Percentiles rank a stretch among this genome's conserved stretches.
phyloP scores from a whole-genome alignment of 2,113 vertebrate species.

The Apteryx mantelli region DNA sequence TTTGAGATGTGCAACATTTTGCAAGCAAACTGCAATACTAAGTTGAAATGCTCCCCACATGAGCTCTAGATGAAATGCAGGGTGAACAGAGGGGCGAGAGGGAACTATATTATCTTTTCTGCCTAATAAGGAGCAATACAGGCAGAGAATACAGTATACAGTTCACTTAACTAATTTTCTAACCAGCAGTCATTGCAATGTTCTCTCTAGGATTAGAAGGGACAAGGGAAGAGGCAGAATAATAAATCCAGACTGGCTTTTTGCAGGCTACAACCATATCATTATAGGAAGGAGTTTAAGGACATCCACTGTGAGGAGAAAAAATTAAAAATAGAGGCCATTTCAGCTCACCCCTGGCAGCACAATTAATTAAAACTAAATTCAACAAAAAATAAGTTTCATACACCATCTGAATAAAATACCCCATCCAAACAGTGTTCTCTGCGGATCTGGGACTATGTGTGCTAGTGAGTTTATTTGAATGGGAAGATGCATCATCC shows the following conservation, averaged over 20 bases:
- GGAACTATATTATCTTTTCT: slow-evolving; percentile 2
- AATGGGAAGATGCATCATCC: background rate
- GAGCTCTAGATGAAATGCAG: slow-evolving; percentile 1
- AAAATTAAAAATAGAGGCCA: slow-evolving; percentile 38
- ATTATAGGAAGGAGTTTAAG: slow-evolving; percentile 47
- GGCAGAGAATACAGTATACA: slow-evolving; percentile 35
- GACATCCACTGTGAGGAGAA: slow-evolving; percentile 29
- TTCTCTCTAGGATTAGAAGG: slow-evolving; percentile 58
- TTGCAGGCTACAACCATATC: slow-evolving; percentile 21
- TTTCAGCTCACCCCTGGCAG: slow-evolving; percentile 39
- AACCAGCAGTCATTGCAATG: slow-evolving; percentile 55
- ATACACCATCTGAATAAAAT: slow-evolving; percentile 39
- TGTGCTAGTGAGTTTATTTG: background rate
- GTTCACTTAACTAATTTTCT: slow-evolving; percentile 67
- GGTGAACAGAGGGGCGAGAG: background rate
- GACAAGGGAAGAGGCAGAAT: slow-evolving; percentile 58
- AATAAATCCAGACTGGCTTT: slow-evolving; percentile 45
- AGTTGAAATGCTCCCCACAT: background rate
- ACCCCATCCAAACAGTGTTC: background rate
- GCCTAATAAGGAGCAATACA: slow-evolving; percentile 16
- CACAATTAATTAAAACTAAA: slow-evolving; percentile 60
- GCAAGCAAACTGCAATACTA: background rate
- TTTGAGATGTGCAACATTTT: background rate
- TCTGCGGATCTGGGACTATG: background rate
- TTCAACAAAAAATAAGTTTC: slow-evolving; percentile 54